Conservation (phyloP, 2,113 vertebrate genomes). For the Piliocolobus tephrosceles region DNA sequence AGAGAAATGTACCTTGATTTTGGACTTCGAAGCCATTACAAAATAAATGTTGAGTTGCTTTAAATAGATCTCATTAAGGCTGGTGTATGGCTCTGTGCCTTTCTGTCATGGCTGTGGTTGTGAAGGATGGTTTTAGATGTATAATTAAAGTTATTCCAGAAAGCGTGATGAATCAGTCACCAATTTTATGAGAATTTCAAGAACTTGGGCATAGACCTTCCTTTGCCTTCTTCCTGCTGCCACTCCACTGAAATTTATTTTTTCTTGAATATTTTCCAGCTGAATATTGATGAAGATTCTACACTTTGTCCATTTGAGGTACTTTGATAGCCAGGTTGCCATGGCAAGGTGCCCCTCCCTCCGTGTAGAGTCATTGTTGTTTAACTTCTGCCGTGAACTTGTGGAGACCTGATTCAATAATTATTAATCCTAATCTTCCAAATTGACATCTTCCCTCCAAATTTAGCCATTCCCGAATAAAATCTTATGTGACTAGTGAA, state of each 20-base stretch:
- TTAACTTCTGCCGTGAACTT: background rate
- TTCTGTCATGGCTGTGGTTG: background rate
- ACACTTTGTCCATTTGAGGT: background rate
- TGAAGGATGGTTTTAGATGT: conserved; percentile 42
- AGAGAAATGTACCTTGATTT: conserved; percentile 34
- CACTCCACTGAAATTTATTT: background rate
- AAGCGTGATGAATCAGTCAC: conserved; percentile 36
- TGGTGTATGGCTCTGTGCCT: background rate
- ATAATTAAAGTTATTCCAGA: conserved; percentile 56
- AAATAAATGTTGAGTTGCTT: conserved; percentile 53
- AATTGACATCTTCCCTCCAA: background rate
- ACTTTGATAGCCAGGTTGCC: background rate
- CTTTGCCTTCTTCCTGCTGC: conserved; percentile 3
- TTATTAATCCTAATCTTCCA: background rate
- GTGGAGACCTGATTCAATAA: background rate
- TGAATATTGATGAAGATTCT: background rate
- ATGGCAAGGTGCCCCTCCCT: background rate
- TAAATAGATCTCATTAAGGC: conserved; percentile 42
- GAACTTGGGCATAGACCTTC: background rate
- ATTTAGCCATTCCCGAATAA: background rate
- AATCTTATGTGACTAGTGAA: background rate
- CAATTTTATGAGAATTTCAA: conserved; percentile 53
- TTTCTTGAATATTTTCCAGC: background rate
- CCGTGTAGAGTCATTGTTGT: background rate
- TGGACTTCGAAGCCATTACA: conserved; percentile 15